phyloP scores from a whole-genome alignment of 2,888 invertebrate species.

The Drosophila nr. medialis region DNA sequence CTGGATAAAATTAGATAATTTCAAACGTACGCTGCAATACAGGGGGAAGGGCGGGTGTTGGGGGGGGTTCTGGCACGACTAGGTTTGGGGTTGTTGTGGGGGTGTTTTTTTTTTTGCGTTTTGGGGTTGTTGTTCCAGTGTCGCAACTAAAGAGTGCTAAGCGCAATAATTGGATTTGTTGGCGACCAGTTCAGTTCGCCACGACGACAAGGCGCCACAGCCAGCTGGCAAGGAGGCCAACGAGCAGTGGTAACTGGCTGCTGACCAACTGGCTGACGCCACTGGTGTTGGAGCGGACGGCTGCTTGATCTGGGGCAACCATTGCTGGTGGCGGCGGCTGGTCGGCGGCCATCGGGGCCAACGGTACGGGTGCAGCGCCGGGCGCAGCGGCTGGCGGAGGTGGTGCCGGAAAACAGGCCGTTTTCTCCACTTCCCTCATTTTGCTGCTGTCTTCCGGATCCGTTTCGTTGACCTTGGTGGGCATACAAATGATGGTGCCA shows the following conservation, averaged over 20 bases:
- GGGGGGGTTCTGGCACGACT: background rate
- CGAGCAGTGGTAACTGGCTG: slow-evolving; percentile 11
- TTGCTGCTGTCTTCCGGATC: slow-evolving; percentile 83
- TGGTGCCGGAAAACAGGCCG: slow-evolving; percentile 83
- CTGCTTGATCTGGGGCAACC: slow-evolving; percentile 68
- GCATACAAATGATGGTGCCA: slow-evolving; percentile 83
- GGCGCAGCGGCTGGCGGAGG: slow-evolving; percentile 66
- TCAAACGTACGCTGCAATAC: slow-evolving; percentile 25
- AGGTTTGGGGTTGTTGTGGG: background rate
- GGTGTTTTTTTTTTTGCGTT: background rate
- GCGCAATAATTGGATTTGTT: slow-evolving; percentile 38
- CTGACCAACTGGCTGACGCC: slow-evolving; percentile 12
- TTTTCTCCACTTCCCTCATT: slow-evolving; percentile 81
- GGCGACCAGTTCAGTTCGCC: slow-evolving; percentile 42
- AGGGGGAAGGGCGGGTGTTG: background rate
- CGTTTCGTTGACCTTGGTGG: slow-evolving; percentile 82
- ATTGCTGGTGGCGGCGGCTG: slow-evolving; percentile 54
- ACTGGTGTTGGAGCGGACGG: slow-evolving; percentile 56
- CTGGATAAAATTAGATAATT: slow-evolving; percentile 37
- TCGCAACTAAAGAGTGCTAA: slow-evolving; percentile 30
- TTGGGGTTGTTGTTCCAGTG: background rate
- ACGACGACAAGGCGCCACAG: slow-evolving; percentile 18
- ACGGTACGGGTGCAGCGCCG: slow-evolving; percentile 57
- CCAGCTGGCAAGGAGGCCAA: slow-evolving; percentile 17
- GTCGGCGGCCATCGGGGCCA: slow-evolving; percentile 69